Percentiles rank a stretch among this genome's conserved stretches.
Evolutionary conservation across 2,113 vertebrate species (phyloP).

Genomic region (Todiramphus saurophagus): DNA sequence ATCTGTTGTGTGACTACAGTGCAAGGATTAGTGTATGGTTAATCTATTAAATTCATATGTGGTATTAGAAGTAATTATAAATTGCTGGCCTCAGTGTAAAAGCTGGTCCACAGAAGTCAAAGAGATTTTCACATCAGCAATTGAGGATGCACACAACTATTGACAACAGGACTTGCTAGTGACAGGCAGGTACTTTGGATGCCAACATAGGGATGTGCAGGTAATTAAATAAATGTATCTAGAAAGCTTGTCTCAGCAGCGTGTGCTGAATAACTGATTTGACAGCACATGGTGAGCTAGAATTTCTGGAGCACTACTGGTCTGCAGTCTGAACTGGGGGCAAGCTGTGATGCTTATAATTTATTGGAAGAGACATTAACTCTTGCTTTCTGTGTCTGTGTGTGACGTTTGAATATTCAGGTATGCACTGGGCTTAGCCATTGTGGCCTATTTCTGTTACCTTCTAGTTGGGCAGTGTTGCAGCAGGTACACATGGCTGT

Average conservation of each 20-base stretch:
- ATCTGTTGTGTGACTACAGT: not conserved
- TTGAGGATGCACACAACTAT: not conserved
- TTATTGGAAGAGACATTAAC: not conserved
- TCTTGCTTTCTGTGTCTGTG: not conserved
- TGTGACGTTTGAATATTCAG: not conserved
- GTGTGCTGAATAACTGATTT: not conserved
- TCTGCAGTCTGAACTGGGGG: not conserved
- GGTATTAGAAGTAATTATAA: not conserved
- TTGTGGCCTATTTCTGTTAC: not conserved
- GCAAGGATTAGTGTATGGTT: not conserved
- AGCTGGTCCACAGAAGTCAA: not conserved
- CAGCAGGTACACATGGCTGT: not conserved
- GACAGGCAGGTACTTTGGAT: constrained; percentile 22
- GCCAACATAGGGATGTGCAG: not conserved
- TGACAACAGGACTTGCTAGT: not conserved
- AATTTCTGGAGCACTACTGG: constrained; percentile 24
- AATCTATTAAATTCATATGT: not conserved
- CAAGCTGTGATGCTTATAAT: not conserved
- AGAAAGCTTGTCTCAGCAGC: constrained; percentile 20
- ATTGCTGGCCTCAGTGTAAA: constrained; percentile 8
- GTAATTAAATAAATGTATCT: constrained; percentile 54
- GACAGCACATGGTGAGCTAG: not conserved
- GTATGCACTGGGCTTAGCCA: not conserved
- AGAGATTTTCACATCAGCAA: not conserved
- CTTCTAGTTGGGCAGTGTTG: not conserved